These are phyloP conservation scores for Dusona sp. DNA, from an alignment of 2,888 invertebrate species.

Conservation along the genomic window DNA sequence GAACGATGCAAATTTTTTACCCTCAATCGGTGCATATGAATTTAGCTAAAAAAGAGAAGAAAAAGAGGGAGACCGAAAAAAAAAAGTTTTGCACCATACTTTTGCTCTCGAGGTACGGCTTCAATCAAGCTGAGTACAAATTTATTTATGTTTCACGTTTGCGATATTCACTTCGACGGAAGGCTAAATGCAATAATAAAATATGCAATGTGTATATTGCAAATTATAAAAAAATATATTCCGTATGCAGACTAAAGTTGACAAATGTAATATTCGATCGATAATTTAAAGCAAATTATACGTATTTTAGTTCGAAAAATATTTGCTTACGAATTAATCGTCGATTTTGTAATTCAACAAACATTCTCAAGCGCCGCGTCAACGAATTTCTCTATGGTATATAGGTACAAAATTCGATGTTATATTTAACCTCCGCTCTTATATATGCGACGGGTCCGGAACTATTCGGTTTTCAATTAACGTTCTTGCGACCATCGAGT, in stretches of 20 bases:
- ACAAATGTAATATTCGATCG: not conserved
- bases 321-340: constrained; percentile 22
- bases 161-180: not conserved
- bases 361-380: not conserved
- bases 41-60: constrained; percentile 52
- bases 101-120: constrained; percentile 18
- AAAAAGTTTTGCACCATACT: not conserved
- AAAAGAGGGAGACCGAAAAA: constrained; percentile 13
- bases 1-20: constrained; percentile 68
- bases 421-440: constrained; percentile 23
- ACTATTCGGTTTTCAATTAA: constrained; percentile 67
- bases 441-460: constrained; percentile 9
- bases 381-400: not conserved
- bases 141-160: constrained; percentile 55
- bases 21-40: constrained; percentile 61
- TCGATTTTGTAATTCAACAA: constrained; percentile 29
- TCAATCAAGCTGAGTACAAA: constrained; percentile 57
- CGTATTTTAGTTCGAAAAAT: constrained; percentile 13
- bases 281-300: constrained; percentile 8
- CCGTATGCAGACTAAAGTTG: not conserved
- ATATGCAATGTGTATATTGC: not conserved
- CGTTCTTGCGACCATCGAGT: constrained; percentile 57
- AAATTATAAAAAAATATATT: not conserved
- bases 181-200: not conserved
- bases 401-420: not conserved